These are phyloP conservation scores for Brachirus orientalis DNA, from an alignment of 2,113 vertebrate species.

Conservation along the genomic window DNA sequence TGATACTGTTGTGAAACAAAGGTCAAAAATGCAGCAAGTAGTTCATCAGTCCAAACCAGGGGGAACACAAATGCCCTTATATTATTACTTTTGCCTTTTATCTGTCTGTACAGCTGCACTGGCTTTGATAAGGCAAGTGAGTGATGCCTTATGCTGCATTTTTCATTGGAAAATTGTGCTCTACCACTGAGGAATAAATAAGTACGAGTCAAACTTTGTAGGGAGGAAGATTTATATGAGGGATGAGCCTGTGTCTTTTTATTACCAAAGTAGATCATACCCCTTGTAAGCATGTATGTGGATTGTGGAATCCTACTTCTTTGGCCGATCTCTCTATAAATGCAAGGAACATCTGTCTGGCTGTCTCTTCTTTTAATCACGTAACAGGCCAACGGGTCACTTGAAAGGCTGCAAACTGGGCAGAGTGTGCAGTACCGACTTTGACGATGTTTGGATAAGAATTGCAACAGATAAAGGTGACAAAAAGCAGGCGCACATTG, in stretches of 20 bases:
- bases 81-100: conserved; percentile 61
- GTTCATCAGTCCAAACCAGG: conserved; percentile 43
- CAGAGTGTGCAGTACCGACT: no score
- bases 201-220: conserved; percentile 50
- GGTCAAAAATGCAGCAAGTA: conserved; percentile 48
- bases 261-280: conserved; percentile 38
- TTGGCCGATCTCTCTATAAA: conserved; percentile 2
- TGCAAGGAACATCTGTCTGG: no score
- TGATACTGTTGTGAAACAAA: background rate
- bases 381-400: no score
- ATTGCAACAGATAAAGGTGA: no score
- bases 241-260: conserved; percentile 52
- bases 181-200: conserved; percentile 63
- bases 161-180: conserved; percentile 63
- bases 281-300: conserved; percentile 24
- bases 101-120: conserved; percentile 64
- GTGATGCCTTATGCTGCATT: conserved; percentile 58
- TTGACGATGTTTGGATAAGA: no score
- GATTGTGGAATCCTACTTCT: conserved; percentile 31
- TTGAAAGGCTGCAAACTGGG: no score
- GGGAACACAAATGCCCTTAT: conserved; percentile 47
- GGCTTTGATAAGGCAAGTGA: conserved; percentile 62
- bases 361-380: no score
- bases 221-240: conserved; percentile 45
- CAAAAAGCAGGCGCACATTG: no score